Percentiles rank a stretch among this genome's conserved stretches.
phyloP scores from a whole-genome alignment of 2,113 vertebrate genomes.

The Holacanthus passer region DNA sequence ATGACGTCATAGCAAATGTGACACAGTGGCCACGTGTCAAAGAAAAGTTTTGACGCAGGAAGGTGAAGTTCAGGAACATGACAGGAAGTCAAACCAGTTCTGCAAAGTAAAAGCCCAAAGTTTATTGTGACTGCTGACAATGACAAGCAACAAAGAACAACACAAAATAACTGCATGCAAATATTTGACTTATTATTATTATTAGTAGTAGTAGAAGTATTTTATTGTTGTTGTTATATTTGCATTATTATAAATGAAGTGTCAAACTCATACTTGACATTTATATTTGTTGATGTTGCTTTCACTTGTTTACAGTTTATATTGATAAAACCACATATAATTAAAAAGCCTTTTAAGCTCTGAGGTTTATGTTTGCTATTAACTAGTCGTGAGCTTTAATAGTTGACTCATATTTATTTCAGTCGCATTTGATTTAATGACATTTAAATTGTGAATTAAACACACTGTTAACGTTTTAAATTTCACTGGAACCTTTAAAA shows the following conservation, averaged over 20 bases:
- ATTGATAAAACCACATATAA: no score
- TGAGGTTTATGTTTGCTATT: no score
- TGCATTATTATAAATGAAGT: no score
- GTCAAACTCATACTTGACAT: not conserved
- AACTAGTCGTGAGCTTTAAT: no score
- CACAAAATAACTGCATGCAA: not conserved
- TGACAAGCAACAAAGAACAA: not conserved
- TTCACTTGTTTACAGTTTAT: no score
- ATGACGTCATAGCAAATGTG: slow-evolving; percentile 1
- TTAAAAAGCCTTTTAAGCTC: no score
- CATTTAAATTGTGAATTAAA: not conserved
- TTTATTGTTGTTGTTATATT: not conserved
- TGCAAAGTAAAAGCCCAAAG: slow-evolving; percentile 34
- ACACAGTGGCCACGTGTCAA: slow-evolving; percentile 48
- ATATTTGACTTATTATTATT: not conserved
- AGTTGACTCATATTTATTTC: no score
- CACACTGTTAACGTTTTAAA: not conserved
- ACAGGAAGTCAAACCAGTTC: not conserved
- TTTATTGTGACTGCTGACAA: not conserved
- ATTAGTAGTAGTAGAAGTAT: no score
- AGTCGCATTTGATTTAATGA: not conserved
- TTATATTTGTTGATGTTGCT: no score
- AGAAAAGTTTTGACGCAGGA: slow-evolving; percentile 3
- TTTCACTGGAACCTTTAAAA: not conserved
- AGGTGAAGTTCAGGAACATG: not conserved